Evolutionary conservation across 2,888 invertebrate species (phyloP), one percentile per base, ranked within the genome.

Genomic region (Tethea ocularis): DNA sequence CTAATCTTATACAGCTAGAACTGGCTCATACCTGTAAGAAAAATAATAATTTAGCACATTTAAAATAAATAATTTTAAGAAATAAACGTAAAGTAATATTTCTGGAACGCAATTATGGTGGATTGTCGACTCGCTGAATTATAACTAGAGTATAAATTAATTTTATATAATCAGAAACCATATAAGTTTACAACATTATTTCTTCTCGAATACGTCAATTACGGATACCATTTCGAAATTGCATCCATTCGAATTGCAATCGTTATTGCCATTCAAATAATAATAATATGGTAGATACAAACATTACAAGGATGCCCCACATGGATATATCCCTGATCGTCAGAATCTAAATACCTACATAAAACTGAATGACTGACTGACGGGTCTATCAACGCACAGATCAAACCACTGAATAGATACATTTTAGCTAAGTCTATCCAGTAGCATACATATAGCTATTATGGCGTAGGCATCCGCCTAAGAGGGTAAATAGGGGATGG

Each of bases 11-110:
- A 20, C 15, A 51, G 46, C 20, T 33, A 29, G 33, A 15, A 17
- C 33, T 20, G 20, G 51, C n/a, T 52, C 60, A 61, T 73, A 73
- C 73, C 73, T 73, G 73, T 51, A 71, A 73, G 66, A 67, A 70
- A 67, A 57, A 52, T 41, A 46, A 17, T 20, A 10, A 10, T 8
- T 46, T 8, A 20, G 20, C 20, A 46, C 2, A 46, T 20, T 10
- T 20, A 10, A 46, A 1, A 10, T n/a, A 10, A 38, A 2, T n/a
- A 38, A n/a, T n/a, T n/a, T 1, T 10, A 38, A 2, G 5, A n/a
- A 38, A n/a, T 6, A 38, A n/a, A 38, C 33, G 15, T 13, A 41
- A 1, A 20, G 1, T 20, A 8, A 46, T 46, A 46, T 20, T 46
- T 20, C 46, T 20, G 20, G 7, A 46, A 46, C 46, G 20, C 17